Percentiles rank a stretch among this genome's conserved stretches.
These are phyloP conservation scores for Thunnus maccoyii DNA, from an alignment of 2,113 vertebrate genomes.

Conservation along the genomic window DNA sequence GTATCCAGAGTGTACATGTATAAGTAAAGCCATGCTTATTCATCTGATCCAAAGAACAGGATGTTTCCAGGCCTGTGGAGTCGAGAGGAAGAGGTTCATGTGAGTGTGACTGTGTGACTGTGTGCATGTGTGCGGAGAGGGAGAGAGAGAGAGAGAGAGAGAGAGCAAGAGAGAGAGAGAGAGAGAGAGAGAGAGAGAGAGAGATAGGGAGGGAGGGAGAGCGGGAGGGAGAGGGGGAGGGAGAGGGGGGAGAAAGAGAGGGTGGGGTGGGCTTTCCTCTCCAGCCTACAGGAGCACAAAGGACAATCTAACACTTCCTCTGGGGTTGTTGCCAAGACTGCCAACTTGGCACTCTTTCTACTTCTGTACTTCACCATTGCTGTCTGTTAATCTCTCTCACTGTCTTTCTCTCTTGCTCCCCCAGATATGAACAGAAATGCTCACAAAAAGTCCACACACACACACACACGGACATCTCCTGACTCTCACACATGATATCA, in stretches of 20 bases:
- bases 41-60: conserved; percentile 83
- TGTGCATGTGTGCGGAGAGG: conserved; percentile 43
- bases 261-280: conserved; percentile 80
- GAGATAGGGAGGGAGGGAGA: conserved; percentile 51
- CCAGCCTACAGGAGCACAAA: conserved; percentile 85
- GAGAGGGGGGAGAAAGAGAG: conserved; percentile 21
- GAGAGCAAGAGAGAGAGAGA: conserved; percentile 10
- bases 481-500: not conserved
- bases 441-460: conserved; percentile 16
- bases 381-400: conserved; percentile 47
- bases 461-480: not conserved
- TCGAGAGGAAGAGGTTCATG: conserved; percentile 78
- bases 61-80: conserved; percentile 81
- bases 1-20: conserved; percentile 48
- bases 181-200: not conserved
- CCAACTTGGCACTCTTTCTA: conserved; percentile 83
- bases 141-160: conserved; percentile 15
- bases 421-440: conserved; percentile 37
- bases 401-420: conserved; percentile 23
- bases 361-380: conserved; percentile 68
- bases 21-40: conserved; percentile 70
- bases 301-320: conserved; percentile 87
- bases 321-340: conserved; percentile 84
- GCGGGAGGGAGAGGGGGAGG: not conserved
- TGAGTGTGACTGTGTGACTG: conserved; percentile 68